Conservation (phyloP, 2,113 vertebrate genomes). For the Synodontis membranacea region DNA sequence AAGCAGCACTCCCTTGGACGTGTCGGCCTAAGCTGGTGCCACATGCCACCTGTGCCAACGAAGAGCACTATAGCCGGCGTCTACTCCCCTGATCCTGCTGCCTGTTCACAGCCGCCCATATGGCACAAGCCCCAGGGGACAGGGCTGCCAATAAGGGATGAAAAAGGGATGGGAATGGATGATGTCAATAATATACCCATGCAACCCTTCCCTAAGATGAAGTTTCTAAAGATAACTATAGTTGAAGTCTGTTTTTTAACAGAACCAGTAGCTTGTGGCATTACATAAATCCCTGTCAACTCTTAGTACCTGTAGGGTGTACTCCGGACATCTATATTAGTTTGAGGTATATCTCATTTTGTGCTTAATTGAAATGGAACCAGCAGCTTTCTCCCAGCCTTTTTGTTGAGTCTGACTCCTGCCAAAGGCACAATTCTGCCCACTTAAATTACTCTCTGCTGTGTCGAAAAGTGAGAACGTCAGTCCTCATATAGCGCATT, state of each 20-base stretch:
- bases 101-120: slow-evolving; percentile 56
- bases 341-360: slow-evolving; percentile 14
- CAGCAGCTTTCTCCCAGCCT: slow-evolving; percentile 25
- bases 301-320: slow-evolving; percentile 2
- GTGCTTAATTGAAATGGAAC: slow-evolving; percentile 18
- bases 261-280: not conserved
- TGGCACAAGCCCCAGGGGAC: slow-evolving; percentile 50
- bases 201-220: not conserved
- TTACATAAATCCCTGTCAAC: slow-evolving; percentile 18
- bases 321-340: slow-evolving; percentile 12
- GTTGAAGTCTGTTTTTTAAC: too few relatives aligned
- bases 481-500: slow-evolving; percentile 40
- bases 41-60: slow-evolving; percentile 50
- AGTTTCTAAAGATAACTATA: not conserved
- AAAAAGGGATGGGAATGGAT: slow-evolving; percentile 25
- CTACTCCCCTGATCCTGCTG: slow-evolving; percentile 49
- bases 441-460: slow-evolving; percentile 48
- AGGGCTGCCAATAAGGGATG: slow-evolving; percentile 17
- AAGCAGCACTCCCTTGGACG: slow-evolving; percentile 50
- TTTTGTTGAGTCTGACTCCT: slow-evolving; percentile 35
- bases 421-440: slow-evolving; percentile 47
- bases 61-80: slow-evolving; percentile 50
- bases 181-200: slow-evolving; percentile 25
- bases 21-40: slow-evolving; percentile 38
- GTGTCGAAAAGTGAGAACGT: slow-evolving; percentile 41